Conservation (phyloP, 2,888 invertebrate genomes). For the Parthenolecanium corni region DNA sequence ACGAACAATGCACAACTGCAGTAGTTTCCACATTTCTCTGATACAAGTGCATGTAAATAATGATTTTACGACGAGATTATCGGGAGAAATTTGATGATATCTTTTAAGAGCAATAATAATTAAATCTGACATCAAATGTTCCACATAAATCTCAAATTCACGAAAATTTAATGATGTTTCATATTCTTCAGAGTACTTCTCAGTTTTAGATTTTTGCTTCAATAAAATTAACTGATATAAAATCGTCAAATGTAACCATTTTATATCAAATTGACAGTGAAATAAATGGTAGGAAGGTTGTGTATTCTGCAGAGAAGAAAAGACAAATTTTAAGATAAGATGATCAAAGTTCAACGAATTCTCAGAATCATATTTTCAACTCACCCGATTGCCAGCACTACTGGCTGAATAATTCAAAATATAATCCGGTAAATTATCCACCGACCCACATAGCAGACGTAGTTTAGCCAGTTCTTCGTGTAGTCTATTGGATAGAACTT, state of each 20-base stretch:
- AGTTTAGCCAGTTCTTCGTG: conserved; percentile 31
- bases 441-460: conserved; percentile 33
- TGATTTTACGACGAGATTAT: conserved; percentile 41
- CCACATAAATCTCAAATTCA: conserved; percentile 7
- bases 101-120: conserved; percentile 18
- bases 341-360: neutral
- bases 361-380: neutral
- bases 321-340: neutral
- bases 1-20: conserved; percentile 41
- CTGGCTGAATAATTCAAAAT: conserved; percentile 39
- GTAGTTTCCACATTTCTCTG: conserved; percentile 48
- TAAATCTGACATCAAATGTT: conserved; percentile 10
- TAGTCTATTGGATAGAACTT: conserved; percentile 27
- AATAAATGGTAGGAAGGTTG: conserved; percentile 43
- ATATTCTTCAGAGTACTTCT: conserved; percentile 4
- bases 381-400: conserved; percentile 40
- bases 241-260: conserved; percentile 40
- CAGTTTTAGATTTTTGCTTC: conserved; percentile 33
- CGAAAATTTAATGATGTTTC: neutral
- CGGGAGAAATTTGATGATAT: conserved; percentile 37
- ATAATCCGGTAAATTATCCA: conserved; percentile 39
- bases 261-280: conserved; percentile 42
- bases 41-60: conserved; percentile 48
- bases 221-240: conserved; percentile 31
- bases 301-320: conserved; percentile 37